Conservation (phyloP, 2,888 invertebrate genomes). For the Dolomedes plantarius region DNA sequence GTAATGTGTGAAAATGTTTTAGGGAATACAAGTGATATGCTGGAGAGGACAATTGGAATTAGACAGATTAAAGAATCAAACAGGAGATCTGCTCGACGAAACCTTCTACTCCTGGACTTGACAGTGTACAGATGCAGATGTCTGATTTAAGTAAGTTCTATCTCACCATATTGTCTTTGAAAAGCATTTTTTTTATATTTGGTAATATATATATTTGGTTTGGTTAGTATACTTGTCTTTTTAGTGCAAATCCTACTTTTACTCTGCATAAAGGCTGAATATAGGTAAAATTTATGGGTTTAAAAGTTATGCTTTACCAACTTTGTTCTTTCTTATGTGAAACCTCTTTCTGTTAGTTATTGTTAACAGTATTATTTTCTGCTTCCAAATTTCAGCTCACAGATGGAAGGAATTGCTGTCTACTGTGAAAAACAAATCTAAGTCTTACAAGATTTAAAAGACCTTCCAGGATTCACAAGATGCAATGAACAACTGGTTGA, state of each 20-base stretch:
- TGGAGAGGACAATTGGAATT: constrained; percentile 92
- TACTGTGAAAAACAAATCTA: constrained; percentile 84
- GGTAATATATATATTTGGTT: no score
- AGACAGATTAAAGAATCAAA: constrained; percentile 91
- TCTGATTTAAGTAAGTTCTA: constrained; percentile 84
- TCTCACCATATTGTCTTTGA: no score
- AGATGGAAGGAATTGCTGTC: constrained; percentile 92
- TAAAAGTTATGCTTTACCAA: no score
- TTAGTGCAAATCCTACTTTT: no score
- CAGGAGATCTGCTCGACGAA: constrained; percentile 90
- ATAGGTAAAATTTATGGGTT: no score
- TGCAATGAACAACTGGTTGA: constrained; percentile 89
- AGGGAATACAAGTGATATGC: constrained; percentile 89
- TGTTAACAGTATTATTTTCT: background rate
- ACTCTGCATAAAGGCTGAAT: no score
- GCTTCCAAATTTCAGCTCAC: constrained; percentile 36
- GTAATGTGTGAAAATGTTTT: no score
- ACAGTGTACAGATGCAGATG: constrained; percentile 88
- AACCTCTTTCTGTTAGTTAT: no score
- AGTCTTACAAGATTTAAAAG: constrained; percentile 88
- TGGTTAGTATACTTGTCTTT: no score
- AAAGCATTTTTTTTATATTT: no score
- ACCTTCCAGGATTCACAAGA: constrained; percentile 91
- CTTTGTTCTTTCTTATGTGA: no score
- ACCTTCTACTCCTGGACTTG: constrained; percentile 88